Evolutionary conservation across 2,888 invertebrate genomes (phyloP).

Genomic region (Pyralis farinalis): DNA sequence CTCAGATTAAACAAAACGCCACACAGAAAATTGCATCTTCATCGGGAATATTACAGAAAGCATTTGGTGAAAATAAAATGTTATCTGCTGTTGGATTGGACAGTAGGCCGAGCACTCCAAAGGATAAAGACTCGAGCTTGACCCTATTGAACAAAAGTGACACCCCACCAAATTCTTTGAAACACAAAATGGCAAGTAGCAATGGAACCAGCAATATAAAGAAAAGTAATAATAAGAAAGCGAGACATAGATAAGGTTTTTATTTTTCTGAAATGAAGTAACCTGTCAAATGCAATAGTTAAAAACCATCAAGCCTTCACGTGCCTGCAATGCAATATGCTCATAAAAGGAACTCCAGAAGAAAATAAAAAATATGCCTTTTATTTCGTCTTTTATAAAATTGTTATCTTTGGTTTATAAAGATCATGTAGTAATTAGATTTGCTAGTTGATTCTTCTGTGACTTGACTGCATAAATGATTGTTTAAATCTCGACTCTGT

Average conservation of each 20-base stretch:
- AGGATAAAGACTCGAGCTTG: slow-evolving; percentile 63
- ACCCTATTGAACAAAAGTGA: slow-evolving; percentile 56
- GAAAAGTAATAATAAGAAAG: slow-evolving; percentile 90
- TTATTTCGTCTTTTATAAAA: slow-evolving; percentile 8
- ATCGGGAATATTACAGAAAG: slow-evolving; percentile 63
- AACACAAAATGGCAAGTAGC: slow-evolving; percentile 74
- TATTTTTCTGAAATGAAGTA: background rate
- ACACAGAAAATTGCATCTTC: slow-evolving; percentile 65
- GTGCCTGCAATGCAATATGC: background rate
- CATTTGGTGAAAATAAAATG: slow-evolving; percentile 66
- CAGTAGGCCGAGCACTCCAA: slow-evolving; percentile 71
- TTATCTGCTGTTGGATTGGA: slow-evolving; percentile 61
- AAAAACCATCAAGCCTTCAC: background rate
- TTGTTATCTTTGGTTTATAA: slow-evolving; percentile 10
- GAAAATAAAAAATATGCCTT: background rate
- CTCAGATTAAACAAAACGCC: slow-evolving; percentile 58
- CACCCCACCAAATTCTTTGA: slow-evolving; percentile 62
- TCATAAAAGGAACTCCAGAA: background rate
- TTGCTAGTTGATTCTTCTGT: slow-evolving; percentile 45
- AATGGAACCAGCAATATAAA: slow-evolving; percentile 81
- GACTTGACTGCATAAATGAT: slow-evolving; percentile 49
- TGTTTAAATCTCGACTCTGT: slow-evolving; percentile 73
- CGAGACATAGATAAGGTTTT: slow-evolving; percentile 86
- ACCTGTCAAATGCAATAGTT: background rate
- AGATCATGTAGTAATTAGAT: slow-evolving; percentile 11